These are phyloP conservation scores for Hassar affinis DNA, from an alignment of 2,113 vertebrate genomes.

Conservation along the genomic window DNA sequence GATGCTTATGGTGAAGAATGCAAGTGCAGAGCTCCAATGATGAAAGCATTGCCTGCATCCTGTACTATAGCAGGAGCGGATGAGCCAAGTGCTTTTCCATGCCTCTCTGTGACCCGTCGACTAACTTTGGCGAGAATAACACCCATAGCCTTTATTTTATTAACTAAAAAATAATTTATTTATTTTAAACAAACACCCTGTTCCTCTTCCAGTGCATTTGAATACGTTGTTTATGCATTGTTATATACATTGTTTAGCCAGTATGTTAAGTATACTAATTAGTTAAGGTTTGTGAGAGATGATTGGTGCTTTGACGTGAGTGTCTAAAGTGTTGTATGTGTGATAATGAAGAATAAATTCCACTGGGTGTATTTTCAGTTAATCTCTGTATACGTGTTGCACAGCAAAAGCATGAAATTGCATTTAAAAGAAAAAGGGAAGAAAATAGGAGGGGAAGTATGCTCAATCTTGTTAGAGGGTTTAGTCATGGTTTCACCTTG, in stretches of 20 bases:
- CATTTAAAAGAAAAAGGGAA: constrained; percentile 14
- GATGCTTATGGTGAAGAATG: background rate
- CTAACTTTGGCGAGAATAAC: background rate
- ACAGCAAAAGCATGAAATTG: background rate
- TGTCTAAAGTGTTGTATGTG: background rate
- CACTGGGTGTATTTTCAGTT: background rate
- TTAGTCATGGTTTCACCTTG: constrained; percentile 34
- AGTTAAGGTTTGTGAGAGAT: background rate
- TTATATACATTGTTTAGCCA: background rate
- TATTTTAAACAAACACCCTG: background rate
- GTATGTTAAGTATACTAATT: background rate
- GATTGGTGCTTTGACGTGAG: background rate
- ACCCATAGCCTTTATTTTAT: background rate
- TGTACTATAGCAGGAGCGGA: background rate
- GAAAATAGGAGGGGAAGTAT: constrained; percentile 14
- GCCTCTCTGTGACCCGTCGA: background rate
- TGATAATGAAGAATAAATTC: background rate
- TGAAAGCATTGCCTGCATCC: background rate
- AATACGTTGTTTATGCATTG: too few relatives aligned
- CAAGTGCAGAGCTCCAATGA: background rate
- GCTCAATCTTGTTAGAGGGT: constrained; percentile 41
- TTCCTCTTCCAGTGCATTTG: background rate
- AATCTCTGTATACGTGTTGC: background rate
- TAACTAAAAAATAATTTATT: background rate
- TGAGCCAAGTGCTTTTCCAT: background rate